Base-by-base conservation (phyloP, 2,113 vertebrate species). In the Engraulis encrasicolus region DNA sequence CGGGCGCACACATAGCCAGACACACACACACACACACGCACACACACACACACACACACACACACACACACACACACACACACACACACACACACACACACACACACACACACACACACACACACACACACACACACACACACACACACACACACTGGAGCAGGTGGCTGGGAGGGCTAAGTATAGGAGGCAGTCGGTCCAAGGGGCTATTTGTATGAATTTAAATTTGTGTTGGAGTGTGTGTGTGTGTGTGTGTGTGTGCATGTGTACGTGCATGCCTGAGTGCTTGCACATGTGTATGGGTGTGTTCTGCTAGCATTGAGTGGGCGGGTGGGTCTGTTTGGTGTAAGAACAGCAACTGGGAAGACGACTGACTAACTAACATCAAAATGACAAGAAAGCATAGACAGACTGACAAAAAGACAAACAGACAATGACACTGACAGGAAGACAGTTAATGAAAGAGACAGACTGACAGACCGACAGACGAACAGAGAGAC, bases 201-300 rank as follows among this genome's bases (percentile, higher is more conserved):
- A 45, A 45, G 40, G 40, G 40, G 40, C 40, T 45, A n/a, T 45
- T 5, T 45, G 40, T 45, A 45, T 45, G 9, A 45, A 45, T 45
- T n/a, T n/a, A n/a, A n/a, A n/a, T n/a, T n/a, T n/a, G 40, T 45
- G 19, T 20, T n/a, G n/a, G n/a, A 54, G 52, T 54, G 52, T 52
- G 77, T 49, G 23, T 58, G 78, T 78, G 50, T 31, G 49, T 78
- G 45, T 27, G 6, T 79, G 61, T 79, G 52, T 50, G 38, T 79
- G 58, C 38, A 34, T 45, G 78, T 54, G 38, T 81, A 34, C 74
- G 54, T 85, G 85, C 87, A 82, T 74, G 74, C 58, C 81, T 84
- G 87, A 84, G 37, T n/a, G 31, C 18, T 34, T 31, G 3, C 1
- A n/a, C 5, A 17, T 4, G 27, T 34, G 6, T 78, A 52, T 54